Evolutionary conservation across 2,113 vertebrate genomes (phyloP).

Genomic region (Prochilodus magdalenae): DNA sequence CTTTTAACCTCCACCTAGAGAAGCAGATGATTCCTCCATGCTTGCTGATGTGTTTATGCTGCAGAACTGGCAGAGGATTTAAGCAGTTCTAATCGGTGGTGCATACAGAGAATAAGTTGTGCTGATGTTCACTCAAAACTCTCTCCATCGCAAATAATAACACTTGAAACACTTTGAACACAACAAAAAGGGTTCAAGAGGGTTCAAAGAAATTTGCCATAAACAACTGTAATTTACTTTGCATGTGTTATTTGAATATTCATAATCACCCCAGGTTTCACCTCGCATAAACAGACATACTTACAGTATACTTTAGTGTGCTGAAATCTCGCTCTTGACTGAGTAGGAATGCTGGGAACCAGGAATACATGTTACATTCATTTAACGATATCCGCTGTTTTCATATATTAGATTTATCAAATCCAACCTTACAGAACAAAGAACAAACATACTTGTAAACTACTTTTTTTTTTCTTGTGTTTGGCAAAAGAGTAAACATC

Average conservation of each 20-base stretch:
- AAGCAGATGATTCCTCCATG: background rate
- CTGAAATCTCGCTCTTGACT: conserved; percentile 14
- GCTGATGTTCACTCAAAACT: conserved; percentile 34
- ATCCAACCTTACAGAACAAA: background rate
- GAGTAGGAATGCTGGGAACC: conserved; percentile 8
- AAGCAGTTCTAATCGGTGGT: conserved; percentile 23
- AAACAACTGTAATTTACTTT: conserved; percentile 57
- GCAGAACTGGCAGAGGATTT: conserved; percentile 12
- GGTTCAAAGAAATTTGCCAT: conserved; percentile 47
- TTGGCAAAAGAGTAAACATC: too few relatives aligned
- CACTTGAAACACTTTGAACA: conserved; percentile 49
- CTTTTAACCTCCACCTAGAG: background rate
- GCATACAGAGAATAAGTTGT: conserved; percentile 30
- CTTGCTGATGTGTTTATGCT: conserved; percentile 8
- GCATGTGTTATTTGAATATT: conserved; percentile 55
- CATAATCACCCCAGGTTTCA: conserved; percentile 52
- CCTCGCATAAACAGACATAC: conserved; percentile 43
- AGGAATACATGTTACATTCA: background rate
- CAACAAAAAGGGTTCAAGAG: conserved; percentile 54
- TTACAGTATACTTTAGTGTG: conserved; percentile 34
- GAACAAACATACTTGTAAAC: background rate
- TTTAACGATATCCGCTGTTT: conserved; percentile 2
- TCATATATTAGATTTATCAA: background rate
- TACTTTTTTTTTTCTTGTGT: too few relatives aligned
- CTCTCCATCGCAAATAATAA: conserved; percentile 44